Evolutionary conservation across 2,797 vertebrate species (phyloP), one percentile per base, ranked within the genome.

Genomic region (Coracias cyanogaster): DNA sequence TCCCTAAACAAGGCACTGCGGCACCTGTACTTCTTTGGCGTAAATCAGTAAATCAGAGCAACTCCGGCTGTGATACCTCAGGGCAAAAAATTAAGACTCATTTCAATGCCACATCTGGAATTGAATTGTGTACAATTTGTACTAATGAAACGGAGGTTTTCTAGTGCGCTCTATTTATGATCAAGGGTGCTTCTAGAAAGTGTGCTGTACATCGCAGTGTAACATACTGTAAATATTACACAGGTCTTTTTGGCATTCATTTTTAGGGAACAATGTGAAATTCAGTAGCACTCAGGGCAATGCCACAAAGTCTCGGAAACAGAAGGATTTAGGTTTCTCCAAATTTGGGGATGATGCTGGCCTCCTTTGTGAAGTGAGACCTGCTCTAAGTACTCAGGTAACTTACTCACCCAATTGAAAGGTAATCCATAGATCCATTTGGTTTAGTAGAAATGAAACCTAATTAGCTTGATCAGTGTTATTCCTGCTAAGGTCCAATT

Each of bases 21-120:
- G 45, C 78, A 67, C 81, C 78, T 87, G 64, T 35, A 37, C 43
- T 58, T 62, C 52, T 79, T 76, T 49, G 57, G 49, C 20, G 45
- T 89, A 88, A 83, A 90, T 86, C 46, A 52, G 29, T 48, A 92
- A 79, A 86, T 73, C 89, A 80, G 26, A 93, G n/a, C 31, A 80
- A 41, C 71, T 93, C 84, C 2, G 14, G 15, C 64, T 80, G 62
- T 78, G 60, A 60, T 52, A 76, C 45, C 41, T 77, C 78, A 31
- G 33, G 48, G 45, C 86, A 18, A 82, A 95, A 89, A 85, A 93
- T 51, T 35, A 67, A 39, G 17, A 41, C 24, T 79, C 26, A 46
- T 79, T 74, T 61, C 37, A 77, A 49, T 86, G 81, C 12, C 62
- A 37, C 35, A 67, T 85, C 52, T 91, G 78, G 81, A 87, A 66